Percentiles rank a stretch among this genome's conserved stretches.
phyloP scores from a whole-genome alignment of 2,888 invertebrate species.

The Diogma glabrata region DNA sequence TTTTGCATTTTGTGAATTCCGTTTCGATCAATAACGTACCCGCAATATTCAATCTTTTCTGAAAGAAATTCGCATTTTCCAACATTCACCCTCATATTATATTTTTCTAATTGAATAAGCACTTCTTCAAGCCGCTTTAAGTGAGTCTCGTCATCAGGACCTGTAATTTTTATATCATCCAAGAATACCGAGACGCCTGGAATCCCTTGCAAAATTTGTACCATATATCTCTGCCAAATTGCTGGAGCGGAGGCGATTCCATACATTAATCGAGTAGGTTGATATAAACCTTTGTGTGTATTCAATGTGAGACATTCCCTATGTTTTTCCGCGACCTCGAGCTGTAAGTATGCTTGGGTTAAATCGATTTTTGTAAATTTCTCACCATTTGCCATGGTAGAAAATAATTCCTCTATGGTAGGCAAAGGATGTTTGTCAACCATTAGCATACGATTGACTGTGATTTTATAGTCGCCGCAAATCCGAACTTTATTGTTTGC shows the following conservation, averaged over 20 bases:
- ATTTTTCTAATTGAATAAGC: not conserved
- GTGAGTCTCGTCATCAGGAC: too few species aligned
- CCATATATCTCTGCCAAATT: not conserved
- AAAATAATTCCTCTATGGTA: conserved; percentile 22
- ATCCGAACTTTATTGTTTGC: not conserved
- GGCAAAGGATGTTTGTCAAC: conserved; percentile 24
- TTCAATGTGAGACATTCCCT: conserved; percentile 25
- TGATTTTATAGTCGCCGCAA: conserved; percentile 20
- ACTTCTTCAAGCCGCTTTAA: conserved; percentile 19
- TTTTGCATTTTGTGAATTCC: not conserved
- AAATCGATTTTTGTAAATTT: conserved; percentile 26
- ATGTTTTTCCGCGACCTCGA: conserved; percentile 25
- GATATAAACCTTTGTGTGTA: conserved; percentile 27
- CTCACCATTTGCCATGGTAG: not conserved
- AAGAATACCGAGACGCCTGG: conserved; percentile 22
- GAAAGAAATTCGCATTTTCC: not conserved
- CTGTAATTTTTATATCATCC: too few species aligned
- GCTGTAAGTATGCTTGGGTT: conserved; percentile 27
- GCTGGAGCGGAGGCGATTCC: not conserved
- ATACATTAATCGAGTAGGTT: conserved; percentile 23
- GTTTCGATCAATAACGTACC: not conserved
- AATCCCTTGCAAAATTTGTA: not conserved
- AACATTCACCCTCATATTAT: conserved; percentile 19
- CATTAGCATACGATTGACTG: conserved; percentile 21
- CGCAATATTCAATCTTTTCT: not conserved